phyloP scores from a whole-genome alignment of 2,797 vertebrate genomes.

The Etheostoma nigrum region DNA sequence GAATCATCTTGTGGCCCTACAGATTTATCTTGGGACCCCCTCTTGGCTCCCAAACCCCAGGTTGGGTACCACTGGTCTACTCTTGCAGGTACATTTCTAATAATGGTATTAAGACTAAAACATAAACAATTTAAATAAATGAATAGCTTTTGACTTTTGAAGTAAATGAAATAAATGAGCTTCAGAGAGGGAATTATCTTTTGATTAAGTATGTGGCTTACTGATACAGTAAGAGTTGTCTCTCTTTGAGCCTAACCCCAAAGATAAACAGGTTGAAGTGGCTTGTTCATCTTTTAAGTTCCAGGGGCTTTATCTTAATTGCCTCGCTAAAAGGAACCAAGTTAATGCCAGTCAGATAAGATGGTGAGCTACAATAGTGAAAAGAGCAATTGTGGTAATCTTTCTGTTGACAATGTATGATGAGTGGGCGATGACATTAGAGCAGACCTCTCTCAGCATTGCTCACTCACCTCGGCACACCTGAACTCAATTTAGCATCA shows the following conservation, averaged over 20 bases:
- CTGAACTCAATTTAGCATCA: slow-evolving; percentile 58
- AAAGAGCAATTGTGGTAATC: slow-evolving; percentile 65
- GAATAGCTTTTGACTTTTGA: no score
- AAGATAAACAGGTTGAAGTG: slow-evolving; percentile 31
- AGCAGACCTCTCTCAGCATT: slow-evolving; percentile 63
- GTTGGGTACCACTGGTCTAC: neutral
- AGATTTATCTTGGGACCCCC: neutral
- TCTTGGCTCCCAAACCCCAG: neutral
- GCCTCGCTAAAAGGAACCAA: slow-evolving; percentile 30
- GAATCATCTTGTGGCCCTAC: neutral
- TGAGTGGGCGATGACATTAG: slow-evolving; percentile 66
- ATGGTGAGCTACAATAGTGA: slow-evolving; percentile 41
- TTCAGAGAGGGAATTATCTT: neutral
- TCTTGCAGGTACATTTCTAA: neutral
- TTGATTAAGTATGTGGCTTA: neutral
- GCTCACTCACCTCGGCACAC: slow-evolving; percentile 62
- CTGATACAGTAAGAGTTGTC: neutral
- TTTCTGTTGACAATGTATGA: slow-evolving; percentile 52
- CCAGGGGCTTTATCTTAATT: slow-evolving; percentile 56
- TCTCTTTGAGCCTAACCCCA: slow-evolving; percentile 11
- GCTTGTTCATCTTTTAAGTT: slow-evolving; percentile 24
- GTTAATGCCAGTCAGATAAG: slow-evolving; percentile 51
- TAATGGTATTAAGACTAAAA: neutral
- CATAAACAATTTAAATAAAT: neutral
- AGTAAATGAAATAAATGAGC: neutral